Base-by-base conservation (phyloP, 2,888 invertebrate species). In the Ennomos fuscantarius region DNA sequence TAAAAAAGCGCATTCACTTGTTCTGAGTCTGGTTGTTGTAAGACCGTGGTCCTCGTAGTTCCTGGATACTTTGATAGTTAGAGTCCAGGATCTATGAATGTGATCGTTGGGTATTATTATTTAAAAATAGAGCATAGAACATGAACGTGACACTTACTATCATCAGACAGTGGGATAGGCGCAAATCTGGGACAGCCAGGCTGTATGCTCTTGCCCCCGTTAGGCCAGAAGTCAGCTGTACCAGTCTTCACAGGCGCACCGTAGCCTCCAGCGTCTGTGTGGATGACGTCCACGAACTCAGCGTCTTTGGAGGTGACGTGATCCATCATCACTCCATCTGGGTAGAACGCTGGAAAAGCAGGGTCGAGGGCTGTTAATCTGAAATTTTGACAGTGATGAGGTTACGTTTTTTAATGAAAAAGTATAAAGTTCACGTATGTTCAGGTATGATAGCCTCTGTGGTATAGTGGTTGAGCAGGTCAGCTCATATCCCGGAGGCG, bases 231-330 rank as follows among this genome's bases (percentile, higher is more conserved):
- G 69, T 94, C 94, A 0, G 84, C 94, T 0, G 93, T 93, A 0
- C 94, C 94, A 0, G 94, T 93, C 11, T 84, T 77, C 0, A 93
- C 89, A 0, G 94, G 94, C 0, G 94, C 93, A 0, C 94, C 94
- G 58, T 94, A 94, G 0, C 91, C 85, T 32, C 94, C 94, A 0
- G 94, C 94, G 66, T 95, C 95, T 0, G 95, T 95, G 72, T 96
- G 96, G 56, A 96, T 95, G 6, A 95, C 93, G 76, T 95, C 94
- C 1, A 94, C 94, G 42, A 94, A 94, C 46, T 93, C 92, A 0
- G 94, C 94, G 73, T 94, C 94, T 1, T 81, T 82, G 1, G 87
- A 86, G 37, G 69, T 86, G 9, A 94, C 76, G 65, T 93, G 94
- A 10, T 89, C 89, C 86, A 89, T 85, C 54, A 91, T 74, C 44